Conservation (phyloP, 2,113 vertebrate species). For the Dunckerocampus dactyliophorus region DNA sequence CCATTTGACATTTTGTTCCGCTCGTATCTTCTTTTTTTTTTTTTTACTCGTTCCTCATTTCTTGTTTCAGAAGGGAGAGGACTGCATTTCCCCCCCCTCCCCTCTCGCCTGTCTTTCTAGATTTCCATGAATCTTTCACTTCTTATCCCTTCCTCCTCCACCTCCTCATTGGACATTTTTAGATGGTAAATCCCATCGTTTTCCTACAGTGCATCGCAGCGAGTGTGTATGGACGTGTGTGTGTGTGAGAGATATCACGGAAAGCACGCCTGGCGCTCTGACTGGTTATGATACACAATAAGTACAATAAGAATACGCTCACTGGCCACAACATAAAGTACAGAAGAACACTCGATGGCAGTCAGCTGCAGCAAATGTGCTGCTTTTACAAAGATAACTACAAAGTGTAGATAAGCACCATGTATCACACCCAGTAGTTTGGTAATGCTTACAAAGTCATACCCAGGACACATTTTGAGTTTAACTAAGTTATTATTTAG, state of each 20-base stretch:
- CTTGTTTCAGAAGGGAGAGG: slow-evolving; percentile 24
- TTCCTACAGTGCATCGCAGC: slow-evolving; percentile 29
- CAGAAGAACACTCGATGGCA: background rate
- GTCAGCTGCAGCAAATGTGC: too few species aligned
- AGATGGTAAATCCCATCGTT: slow-evolving; percentile 57
- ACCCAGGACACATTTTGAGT: too few species aligned
- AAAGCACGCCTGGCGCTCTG: slow-evolving; percentile 9
- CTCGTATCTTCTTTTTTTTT: background rate
- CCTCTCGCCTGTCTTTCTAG: background rate
- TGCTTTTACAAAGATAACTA: too few species aligned
- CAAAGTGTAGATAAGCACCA: too few species aligned
- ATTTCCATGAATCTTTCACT: slow-evolving; percentile 46
- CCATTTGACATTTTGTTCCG: slow-evolving; percentile 7
- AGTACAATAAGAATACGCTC: background rate
- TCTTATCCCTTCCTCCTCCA: slow-evolving; percentile 24
- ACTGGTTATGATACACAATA: too few species aligned
- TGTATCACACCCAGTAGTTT: too few species aligned
- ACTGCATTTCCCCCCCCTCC: slow-evolving; percentile 8
- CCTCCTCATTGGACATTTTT: slow-evolving; percentile 57
- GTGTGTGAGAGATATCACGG: slow-evolving; percentile 14
- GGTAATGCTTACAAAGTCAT: too few species aligned
- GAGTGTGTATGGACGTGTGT: slow-evolving; percentile 5
- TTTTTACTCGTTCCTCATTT: slow-evolving; percentile 13
- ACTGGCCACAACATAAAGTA: background rate
- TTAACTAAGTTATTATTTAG: too few species aligned